A percentile compares a stretch with the other conserved stretches of the same genome.
Evolutionary conservation across 2,113 vertebrate species (phyloP).

Genomic region (Psammodynastes pulverulentus): DNA sequence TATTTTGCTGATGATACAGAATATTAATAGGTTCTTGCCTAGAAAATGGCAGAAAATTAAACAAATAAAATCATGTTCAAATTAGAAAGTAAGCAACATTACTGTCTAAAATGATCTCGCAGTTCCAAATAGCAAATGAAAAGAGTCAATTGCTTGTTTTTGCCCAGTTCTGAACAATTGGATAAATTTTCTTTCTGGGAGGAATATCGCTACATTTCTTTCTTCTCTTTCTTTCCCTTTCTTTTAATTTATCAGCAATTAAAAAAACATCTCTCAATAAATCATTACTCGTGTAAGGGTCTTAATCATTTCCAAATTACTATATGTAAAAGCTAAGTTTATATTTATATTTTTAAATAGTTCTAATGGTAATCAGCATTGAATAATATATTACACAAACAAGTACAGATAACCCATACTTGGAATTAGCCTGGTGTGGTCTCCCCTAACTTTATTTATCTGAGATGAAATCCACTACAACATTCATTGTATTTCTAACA

Average conservation of each 20-base stretch:
- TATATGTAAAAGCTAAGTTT: slow-evolving; percentile 31
- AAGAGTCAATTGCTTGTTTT: slow-evolving; percentile 38
- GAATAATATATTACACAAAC: neutral
- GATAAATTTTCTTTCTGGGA: slow-evolving; percentile 47
- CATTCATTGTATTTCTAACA: neutral
- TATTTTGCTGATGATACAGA: neutral
- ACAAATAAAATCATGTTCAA: neutral
- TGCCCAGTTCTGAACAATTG: slow-evolving; percentile 44
- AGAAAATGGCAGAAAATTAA: slow-evolving; percentile 1
- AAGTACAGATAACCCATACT: neutral
- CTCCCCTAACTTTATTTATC: neutral
- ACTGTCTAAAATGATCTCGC: slow-evolving; percentile 16
- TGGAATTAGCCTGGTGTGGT: neutral
- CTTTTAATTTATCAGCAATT: slow-evolving; percentile 50
- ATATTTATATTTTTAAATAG: slow-evolving; percentile 39
- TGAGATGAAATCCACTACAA: neutral
- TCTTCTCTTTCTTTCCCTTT: neutral
- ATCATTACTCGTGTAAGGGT: slow-evolving; percentile 57
- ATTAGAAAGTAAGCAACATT: neutral
- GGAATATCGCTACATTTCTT: slow-evolving; percentile 44
- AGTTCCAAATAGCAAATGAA: slow-evolving; percentile 27
- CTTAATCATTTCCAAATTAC: slow-evolving; percentile 26
- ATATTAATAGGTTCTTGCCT: slow-evolving; percentile 23
- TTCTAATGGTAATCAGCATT: neutral
- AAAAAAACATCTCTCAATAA: slow-evolving; percentile 40